Evolutionary conservation across 2,888 invertebrate species (phyloP).

Genomic region (Lysandra bellargus): DNA sequence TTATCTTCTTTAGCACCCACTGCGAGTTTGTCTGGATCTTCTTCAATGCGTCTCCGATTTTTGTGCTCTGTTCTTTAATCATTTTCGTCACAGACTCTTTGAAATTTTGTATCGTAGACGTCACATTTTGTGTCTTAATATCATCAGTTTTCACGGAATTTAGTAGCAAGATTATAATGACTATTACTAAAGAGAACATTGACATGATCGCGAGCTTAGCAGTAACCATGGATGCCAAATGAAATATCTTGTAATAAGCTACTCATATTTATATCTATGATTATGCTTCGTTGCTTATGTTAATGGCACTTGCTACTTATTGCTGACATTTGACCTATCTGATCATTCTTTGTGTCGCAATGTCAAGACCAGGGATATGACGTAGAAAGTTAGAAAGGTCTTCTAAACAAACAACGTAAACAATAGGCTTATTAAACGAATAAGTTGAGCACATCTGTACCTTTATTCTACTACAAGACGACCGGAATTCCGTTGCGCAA

Average conservation of each 20-base stretch:
- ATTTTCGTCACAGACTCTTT: conserved; percentile 62
- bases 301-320: conserved; percentile 56
- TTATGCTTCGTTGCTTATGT: conserved; percentile 56
- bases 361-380: conserved; percentile 28
- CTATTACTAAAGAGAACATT: conserved; percentile 56
- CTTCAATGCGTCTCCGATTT: conserved; percentile 62
- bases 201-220: conserved; percentile 54
- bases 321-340: conserved; percentile 76
- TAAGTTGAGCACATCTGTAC: conserved; percentile 6
- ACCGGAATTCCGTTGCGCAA: too few relatives aligned
- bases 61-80: conserved; percentile 67
- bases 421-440: conserved; percentile 11
- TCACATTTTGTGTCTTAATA: conserved; percentile 45
- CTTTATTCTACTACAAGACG: not conserved
- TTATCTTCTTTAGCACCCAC: conserved; percentile 61
- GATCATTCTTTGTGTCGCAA: conserved; percentile 57
- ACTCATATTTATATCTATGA: conserved; percentile 52
- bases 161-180: conserved; percentile 55
- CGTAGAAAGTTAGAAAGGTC: conserved; percentile 33
- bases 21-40: conserved; percentile 69
- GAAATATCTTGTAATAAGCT: conserved; percentile 35
- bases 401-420: conserved; percentile 24
- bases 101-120: conserved; percentile 55
- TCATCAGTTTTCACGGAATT: conserved; percentile 55
- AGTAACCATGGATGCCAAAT: conserved; percentile 57